Evolutionary conservation across 2,113 vertebrate genomes (phyloP).

Genomic region (Oxyruncus cristatus): DNA sequence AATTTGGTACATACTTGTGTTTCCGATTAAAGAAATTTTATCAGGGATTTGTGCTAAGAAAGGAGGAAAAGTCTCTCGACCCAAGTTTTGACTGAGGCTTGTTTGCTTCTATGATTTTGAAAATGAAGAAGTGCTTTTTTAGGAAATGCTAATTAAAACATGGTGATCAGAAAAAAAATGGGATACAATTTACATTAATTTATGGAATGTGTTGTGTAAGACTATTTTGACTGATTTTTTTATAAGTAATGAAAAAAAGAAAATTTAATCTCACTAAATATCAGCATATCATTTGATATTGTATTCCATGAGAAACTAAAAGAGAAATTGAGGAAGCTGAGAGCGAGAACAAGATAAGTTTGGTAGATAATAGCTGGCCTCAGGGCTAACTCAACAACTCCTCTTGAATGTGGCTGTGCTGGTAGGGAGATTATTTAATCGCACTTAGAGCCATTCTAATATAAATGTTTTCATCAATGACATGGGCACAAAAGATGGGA

Average conservation of each 20-base stretch:
- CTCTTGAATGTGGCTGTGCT: not conserved
- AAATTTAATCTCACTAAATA: not conserved
- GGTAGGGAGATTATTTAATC: not conserved
- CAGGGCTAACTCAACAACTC: not conserved
- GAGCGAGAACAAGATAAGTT: not conserved
- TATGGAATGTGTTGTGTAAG: not conserved
- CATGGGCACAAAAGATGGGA: not conserved
- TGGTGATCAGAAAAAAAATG: not conserved
- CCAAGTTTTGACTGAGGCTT: not conserved
- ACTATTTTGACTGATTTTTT: not conserved
- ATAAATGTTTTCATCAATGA: not conserved
- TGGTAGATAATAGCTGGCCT: not conserved
- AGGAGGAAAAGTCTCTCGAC: not conserved
- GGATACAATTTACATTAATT: not conserved
- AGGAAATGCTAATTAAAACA: not conserved
- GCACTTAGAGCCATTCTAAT: not conserved
- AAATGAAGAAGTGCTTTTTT: not conserved
- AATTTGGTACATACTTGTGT: not conserved
- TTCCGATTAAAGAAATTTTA: not conserved
- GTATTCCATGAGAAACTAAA: not conserved
- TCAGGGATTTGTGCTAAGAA: not conserved
- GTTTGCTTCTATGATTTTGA: not conserved
- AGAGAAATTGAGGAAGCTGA: not conserved
- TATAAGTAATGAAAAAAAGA: not conserved
- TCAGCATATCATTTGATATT: not conserved